A percentile compares a stretch with the other conserved stretches of the same genome.
These are phyloP conservation scores for Gyps fulvus DNA, from an alignment of 2,113 vertebrate species.

Conservation along the genomic window DNA sequence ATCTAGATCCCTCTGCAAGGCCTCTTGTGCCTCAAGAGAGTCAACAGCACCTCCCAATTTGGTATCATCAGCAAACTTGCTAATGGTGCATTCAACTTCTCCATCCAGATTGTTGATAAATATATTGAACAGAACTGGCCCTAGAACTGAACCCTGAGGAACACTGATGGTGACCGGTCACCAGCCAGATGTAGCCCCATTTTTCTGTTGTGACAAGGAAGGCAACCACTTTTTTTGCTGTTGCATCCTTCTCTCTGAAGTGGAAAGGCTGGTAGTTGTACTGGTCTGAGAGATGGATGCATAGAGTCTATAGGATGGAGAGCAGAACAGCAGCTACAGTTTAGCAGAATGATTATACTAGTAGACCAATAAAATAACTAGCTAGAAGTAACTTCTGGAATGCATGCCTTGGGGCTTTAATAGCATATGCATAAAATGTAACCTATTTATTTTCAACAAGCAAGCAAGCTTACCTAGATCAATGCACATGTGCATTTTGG, in stretches of 20 bases:
- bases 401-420: background rate
- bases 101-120: background rate
- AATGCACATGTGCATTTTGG: accelerated
- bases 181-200: background rate
- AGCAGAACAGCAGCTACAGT: background rate
- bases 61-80: background rate
- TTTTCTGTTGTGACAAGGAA: background rate
- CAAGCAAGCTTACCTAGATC: background rate
- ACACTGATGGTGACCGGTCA: too few species aligned
- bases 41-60: too few species aligned
- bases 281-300: background rate
- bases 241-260: background rate
- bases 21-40: too few species aligned
- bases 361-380: background rate
- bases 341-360: background rate
- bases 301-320: background rate
- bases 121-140: background rate
- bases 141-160: background rate
- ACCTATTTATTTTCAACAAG: background rate
- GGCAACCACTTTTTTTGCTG: background rate
- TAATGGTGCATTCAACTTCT: background rate
- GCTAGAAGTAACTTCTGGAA: background rate
- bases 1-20: too few species aligned
- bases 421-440: background rate
- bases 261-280: background rate